Base-by-base conservation (phyloP, 2,888 invertebrate species). In the Conistra vaccinii region DNA sequence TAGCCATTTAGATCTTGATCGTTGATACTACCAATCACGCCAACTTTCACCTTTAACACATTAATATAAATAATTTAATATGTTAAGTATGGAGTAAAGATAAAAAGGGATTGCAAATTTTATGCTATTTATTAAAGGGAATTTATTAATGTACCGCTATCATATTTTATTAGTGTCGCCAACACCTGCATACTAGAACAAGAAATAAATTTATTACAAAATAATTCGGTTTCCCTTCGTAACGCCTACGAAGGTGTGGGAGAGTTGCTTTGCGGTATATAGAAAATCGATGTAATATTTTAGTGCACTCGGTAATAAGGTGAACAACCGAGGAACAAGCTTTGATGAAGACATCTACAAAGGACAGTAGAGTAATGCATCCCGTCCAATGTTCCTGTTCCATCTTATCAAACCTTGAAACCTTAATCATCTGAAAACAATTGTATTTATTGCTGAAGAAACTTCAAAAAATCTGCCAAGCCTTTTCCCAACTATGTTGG, bases 1-100 rank as follows among this genome's bases (percentile, higher is more conserved):
- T 60, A 55, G 57, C 51, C 45, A 68, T 72, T 85, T 72, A 73
- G 69, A 81, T 81, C 39, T 45, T 73, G 72, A 76, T 72, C 55
- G 51, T 12, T 20, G 74, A 74, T 80, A 85, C 4, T 26, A 9
- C 35, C 7, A 32, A 70, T 69, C 57, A 35, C 12, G 12, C 23
- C 67, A 29, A 76, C 82, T 83, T 84, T 82, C 81, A 69, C 62
- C 45, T 63, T 7, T 57, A 7, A 0, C 53, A 23, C 26, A 57
- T 82, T 4, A 32, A 48, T 66, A 29, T 66, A 69, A 53, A 35
- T 77, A 66, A 62, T 69, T 55, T 65, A 42, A 32, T 26, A 76
- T 58, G 53, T 68, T 61, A 51, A 76, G 32, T 76, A 58, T 45
- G 29, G 14, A 12, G 14, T 17, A 14, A 20, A 82, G 48, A 39